Evolutionary conservation across 1,140 invertebrate species (phyloP).

Genomic region (Zaprionus camerounensis): DNA sequence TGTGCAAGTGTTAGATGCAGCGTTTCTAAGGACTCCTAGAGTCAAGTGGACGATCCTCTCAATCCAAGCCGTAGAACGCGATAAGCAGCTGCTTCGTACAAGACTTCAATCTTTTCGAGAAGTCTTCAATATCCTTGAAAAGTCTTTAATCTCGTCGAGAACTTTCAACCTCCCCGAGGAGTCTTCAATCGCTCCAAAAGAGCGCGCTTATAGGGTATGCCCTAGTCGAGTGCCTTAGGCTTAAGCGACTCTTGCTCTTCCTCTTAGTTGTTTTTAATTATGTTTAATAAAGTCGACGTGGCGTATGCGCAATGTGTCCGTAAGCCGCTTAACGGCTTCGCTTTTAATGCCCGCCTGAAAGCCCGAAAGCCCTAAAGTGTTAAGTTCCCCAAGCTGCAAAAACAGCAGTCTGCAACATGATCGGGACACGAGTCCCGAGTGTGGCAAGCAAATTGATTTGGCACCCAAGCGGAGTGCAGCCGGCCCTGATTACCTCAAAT

Average conservation of each 20-base stretch:
- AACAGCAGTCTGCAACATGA: constrained; percentile 63
- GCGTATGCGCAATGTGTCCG: constrained; percentile 42
- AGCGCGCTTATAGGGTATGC: background rate
- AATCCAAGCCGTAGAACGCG: background rate
- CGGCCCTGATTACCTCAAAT: constrained; percentile 43
- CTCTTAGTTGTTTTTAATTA: constrained; percentile 52
- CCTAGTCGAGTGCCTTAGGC: background rate
- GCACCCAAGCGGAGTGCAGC: constrained; percentile 16
- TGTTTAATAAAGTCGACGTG: constrained; percentile 67
- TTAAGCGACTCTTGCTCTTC: background rate
- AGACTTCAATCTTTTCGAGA: too few relatives aligned
- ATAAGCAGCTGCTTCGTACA: too few relatives aligned
- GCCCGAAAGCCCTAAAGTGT: constrained; percentile 59
- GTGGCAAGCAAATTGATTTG: constrained; percentile 46
- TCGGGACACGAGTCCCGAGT: background rate
- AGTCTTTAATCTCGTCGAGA: too few relatives aligned
- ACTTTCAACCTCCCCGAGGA: too few relatives aligned
- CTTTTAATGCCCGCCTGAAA: constrained; percentile 39
- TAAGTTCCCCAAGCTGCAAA: constrained; percentile 67
- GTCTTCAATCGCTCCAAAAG: too few relatives aligned
- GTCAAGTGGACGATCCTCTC: background rate
- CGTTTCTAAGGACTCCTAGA: too few relatives aligned
- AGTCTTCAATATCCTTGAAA: too few relatives aligned
- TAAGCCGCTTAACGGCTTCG: constrained; percentile 75
- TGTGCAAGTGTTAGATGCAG: background rate